Evolutionary conservation across 2,797 vertebrate species (phyloP).

Genomic region (Siniperca obscura): DNA sequence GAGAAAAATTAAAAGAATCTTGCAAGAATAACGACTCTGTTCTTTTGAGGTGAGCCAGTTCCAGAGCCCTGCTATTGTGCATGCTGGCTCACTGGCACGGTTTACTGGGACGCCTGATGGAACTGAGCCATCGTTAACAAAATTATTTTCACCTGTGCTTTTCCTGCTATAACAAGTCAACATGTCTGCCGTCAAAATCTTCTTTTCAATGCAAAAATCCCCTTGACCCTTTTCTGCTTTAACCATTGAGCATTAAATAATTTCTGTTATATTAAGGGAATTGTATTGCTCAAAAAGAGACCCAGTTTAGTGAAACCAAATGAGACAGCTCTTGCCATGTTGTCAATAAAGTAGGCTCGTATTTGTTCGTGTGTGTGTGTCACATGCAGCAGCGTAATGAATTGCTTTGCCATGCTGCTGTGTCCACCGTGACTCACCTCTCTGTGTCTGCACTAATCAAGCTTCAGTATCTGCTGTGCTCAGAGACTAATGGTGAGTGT

Average conservation of each 20-base stretch:
- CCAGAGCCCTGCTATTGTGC: neutral
- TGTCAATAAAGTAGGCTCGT: neutral
- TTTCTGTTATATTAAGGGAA: neutral
- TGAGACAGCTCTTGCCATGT: neutral
- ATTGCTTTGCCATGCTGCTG: neutral
- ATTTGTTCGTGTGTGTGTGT: neutral
- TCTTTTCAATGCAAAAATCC: neutral
- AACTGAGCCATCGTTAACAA: neutral
- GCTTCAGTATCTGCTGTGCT: slow-evolving; percentile 13
- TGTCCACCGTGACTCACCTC: slow-evolving; percentile 38
- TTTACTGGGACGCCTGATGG: neutral
- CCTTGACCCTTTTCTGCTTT: neutral
- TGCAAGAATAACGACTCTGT: neutral
- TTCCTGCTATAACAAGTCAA: neutral
- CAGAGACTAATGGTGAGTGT: slow-evolving; percentile 31
- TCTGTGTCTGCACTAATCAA: neutral
- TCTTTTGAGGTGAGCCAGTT: neutral
- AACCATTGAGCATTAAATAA: neutral
- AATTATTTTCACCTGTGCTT: neutral
- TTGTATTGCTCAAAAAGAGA: neutral
- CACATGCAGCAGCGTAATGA: slow-evolving; percentile 8
- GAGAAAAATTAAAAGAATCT: neutral
- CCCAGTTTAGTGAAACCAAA: neutral
- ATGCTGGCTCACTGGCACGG: neutral
- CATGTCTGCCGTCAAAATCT: neutral